Evolutionary conservation across 2,888 invertebrate species (phyloP).

Genomic region (Scelioninae gen. 1): DNA sequence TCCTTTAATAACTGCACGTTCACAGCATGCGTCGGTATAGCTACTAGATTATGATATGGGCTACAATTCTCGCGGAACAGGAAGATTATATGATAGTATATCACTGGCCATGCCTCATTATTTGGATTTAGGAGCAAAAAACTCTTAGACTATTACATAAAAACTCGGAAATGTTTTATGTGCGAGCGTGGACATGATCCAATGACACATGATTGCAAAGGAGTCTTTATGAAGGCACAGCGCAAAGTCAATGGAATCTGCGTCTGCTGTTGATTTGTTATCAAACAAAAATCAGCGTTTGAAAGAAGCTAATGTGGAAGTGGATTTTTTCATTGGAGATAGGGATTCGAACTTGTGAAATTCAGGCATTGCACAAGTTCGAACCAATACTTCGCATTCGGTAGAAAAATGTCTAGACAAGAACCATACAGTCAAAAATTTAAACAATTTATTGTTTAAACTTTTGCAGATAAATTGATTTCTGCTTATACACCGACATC

Average conservation of each 20-base stretch:
- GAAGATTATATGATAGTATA: too few relatives aligned
- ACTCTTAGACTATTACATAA: constrained; percentile 66
- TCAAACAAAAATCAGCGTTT: constrained; percentile 66
- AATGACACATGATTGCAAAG: constrained; percentile 71
- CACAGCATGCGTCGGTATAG: too few relatives aligned
- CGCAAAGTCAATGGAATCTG: constrained; percentile 75
- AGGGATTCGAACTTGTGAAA: too few relatives aligned
- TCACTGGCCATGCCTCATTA: too few relatives aligned
- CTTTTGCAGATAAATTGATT: background rate
- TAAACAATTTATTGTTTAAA: constrained; percentile 53
- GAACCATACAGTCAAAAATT: constrained; percentile 50
- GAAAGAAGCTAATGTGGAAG: constrained; percentile 50
- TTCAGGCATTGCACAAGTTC: constrained; percentile 68
- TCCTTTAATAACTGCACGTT: too few relatives aligned
- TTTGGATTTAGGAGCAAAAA: too few relatives aligned
- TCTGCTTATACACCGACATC: background rate
- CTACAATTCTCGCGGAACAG: too few relatives aligned
- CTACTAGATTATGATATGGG: too few relatives aligned
- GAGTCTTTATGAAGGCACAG: constrained; percentile 46
- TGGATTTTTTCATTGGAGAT: constrained; percentile 71
- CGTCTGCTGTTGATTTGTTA: constrained; percentile 70
- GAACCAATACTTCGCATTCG: constrained; percentile 38
- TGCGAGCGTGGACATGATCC: constrained; percentile 59
- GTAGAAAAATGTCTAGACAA: constrained; percentile 40
- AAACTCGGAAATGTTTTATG: constrained; percentile 68